These are phyloP conservation scores for Clavelina lepadiformis DNA, from an alignment of 23 tunicate species.

Conservation along the genomic window DNA sequence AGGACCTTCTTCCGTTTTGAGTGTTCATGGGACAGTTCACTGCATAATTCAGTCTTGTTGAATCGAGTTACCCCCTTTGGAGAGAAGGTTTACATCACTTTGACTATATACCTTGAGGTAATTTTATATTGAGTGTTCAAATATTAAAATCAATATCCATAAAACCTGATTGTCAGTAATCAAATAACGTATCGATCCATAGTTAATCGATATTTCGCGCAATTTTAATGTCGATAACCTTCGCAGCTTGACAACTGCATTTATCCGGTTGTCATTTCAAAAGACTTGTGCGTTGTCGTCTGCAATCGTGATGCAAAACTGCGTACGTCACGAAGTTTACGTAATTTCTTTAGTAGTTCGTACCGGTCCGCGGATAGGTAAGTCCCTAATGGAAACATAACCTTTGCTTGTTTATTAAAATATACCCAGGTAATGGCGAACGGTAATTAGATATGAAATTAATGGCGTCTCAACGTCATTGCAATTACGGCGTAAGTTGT, in stretches of 20 bases:
- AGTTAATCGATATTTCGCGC: neutral
- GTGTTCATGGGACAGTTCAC: slow-evolving; percentile 89
- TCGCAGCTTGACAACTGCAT: slow-evolving; percentile 75
- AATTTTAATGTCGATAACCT: no score
- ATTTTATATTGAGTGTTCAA: no score
- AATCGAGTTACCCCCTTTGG: slow-evolving; percentile 76
- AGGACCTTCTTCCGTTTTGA: slow-evolving; percentile 85
- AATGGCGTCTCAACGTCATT: no score
- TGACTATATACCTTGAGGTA: slow-evolving; percentile 70
- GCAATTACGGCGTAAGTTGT: neutral
- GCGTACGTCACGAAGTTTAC: slow-evolving; percentile 28
- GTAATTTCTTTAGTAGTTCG: slow-evolving; percentile 42
- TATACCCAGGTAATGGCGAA: neutral
- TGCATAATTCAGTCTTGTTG: slow-evolving; percentile 62
- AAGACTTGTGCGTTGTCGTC: slow-evolving; percentile 57
- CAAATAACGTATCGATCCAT: neutral
- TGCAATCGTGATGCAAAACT: slow-evolving; percentile 72
- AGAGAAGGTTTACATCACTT: slow-evolving; percentile 58
- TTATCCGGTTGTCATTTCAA: slow-evolving; percentile 53
- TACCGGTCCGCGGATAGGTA: slow-evolving; percentile 52
- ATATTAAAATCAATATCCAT: no score
- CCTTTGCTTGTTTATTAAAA: neutral
- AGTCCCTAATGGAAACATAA: neutral
- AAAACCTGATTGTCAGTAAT: neutral
- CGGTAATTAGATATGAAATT: no score